Conservation (phyloP, 2,113 vertebrate genomes). For the Rhipidura dahli region DNA sequence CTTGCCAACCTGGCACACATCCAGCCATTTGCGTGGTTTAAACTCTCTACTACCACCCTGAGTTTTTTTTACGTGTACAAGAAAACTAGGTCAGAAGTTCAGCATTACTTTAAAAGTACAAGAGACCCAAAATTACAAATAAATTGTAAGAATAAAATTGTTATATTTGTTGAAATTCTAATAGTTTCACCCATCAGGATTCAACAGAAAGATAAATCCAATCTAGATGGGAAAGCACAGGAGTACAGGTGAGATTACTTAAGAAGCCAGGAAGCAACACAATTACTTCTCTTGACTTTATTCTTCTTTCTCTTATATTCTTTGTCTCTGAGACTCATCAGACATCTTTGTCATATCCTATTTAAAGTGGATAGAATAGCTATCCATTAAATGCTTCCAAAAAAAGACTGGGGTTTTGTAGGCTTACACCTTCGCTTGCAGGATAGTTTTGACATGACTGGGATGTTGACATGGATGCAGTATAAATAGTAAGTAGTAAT, state of each 20-base stretch:
- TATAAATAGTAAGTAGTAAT: not conserved
- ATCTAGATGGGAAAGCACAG: not conserved
- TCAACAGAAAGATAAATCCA: not conserved
- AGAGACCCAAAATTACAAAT: not conserved
- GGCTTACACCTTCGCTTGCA: not conserved
- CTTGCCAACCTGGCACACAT: not conserved
- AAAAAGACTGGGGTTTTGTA: not conserved
- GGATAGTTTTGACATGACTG: not conserved
- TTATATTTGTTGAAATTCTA: not conserved
- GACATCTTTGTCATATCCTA: not conserved
- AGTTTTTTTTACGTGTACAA: not conserved
- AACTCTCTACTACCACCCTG: not conserved
- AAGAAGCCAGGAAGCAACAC: not conserved
- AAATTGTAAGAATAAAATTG: not conserved
- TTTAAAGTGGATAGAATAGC: not conserved
- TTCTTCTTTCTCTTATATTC: not conserved
- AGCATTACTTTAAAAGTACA: not conserved
- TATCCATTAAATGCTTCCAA: not conserved
- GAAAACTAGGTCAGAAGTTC: not conserved
- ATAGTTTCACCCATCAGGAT: not conserved
- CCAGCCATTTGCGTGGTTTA: rapidly evolving
- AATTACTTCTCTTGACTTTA: not conserved
- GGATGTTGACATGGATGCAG: not conserved
- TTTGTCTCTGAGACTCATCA: not conserved
- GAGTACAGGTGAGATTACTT: not conserved